Evolutionary conservation across 2,113 vertebrate genomes (phyloP).

Genomic region (Chroicocephalus ridibundus): DNA sequence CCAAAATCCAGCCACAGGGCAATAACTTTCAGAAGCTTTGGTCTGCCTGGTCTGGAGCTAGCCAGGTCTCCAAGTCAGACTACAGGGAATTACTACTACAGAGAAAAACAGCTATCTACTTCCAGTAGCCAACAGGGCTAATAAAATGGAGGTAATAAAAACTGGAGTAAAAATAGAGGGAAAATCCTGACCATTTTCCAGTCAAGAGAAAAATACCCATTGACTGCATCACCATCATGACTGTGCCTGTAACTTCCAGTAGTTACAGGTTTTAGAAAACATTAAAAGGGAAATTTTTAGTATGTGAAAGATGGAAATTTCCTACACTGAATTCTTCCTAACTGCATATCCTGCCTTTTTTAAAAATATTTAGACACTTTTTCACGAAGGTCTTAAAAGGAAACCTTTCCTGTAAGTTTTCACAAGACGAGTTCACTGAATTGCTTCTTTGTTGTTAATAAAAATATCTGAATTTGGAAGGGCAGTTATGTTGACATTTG

Average conservation of each 20-base stretch:
- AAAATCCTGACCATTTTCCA: background rate
- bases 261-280: background rate
- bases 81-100: background rate
- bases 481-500: background rate
- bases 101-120: background rate
- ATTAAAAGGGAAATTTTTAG: background rate
- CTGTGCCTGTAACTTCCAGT: background rate
- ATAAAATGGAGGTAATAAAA: background rate
- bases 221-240: background rate
- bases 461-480: background rate
- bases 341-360: background rate
- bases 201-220: background rate
- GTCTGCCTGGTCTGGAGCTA: background rate
- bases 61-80: background rate
- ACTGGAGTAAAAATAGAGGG: background rate
- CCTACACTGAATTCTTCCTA: background rate
- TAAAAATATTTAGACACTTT: background rate
- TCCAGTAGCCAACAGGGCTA: background rate
- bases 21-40: background rate
- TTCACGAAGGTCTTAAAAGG: background rate
- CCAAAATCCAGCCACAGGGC: background rate
- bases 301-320: background rate
- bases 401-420: background rate
- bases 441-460: background rate
- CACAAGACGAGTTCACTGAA: background rate